Percentiles rank a stretch among this genome's conserved stretches.
Evolutionary conservation across 2,113 vertebrate species (phyloP).

Genomic region (Corydoras sp.): DNA sequence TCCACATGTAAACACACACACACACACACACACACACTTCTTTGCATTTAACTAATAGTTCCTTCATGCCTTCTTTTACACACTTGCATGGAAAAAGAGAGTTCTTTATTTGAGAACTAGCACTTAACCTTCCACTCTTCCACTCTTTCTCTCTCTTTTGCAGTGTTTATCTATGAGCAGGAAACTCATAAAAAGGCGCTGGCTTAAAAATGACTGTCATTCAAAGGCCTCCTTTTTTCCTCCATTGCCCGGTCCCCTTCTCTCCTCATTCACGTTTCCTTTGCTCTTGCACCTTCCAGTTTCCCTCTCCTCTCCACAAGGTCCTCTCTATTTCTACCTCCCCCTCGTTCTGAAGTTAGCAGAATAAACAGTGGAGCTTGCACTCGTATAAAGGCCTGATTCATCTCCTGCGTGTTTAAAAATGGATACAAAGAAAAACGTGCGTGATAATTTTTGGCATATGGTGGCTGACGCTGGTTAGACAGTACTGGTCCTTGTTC

Average conservation of each 20-base stretch:
- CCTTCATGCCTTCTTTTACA: neutral
- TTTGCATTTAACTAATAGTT: slow-evolving; percentile 15
- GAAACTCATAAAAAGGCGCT: slow-evolving; percentile 52
- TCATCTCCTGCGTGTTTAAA: slow-evolving; percentile 69
- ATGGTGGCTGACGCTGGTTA: slow-evolving; percentile 56
- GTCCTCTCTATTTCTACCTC: neutral
- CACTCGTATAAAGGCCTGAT: slow-evolving; percentile 67
- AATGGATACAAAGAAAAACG: slow-evolving; percentile 75
- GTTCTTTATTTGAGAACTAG: slow-evolving; percentile 12
- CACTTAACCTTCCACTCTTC: neutral
- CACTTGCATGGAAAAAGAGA: slow-evolving; percentile 5
- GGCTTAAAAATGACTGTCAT: too few relatives aligned
- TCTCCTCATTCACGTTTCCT: neutral
- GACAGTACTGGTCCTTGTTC: slow-evolving; percentile 70
- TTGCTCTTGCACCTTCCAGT: too few relatives aligned
- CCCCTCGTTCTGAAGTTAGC: slow-evolving; percentile 50
- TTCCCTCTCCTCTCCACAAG: too few relatives aligned
- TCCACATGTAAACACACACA: neutral
- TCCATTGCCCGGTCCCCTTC: neutral
- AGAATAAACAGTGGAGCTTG: slow-evolving; percentile 68
- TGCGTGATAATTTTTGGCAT: slow-evolving; percentile 76
- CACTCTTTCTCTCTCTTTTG: slow-evolving; percentile 42
- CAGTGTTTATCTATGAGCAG: slow-evolving; percentile 63
- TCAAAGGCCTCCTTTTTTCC: neutral
- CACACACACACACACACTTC: slow-evolving; percentile 5